phyloP scores from a whole-genome alignment of 2,797 vertebrate genomes.

The Brachyalestes nurse region DNA sequence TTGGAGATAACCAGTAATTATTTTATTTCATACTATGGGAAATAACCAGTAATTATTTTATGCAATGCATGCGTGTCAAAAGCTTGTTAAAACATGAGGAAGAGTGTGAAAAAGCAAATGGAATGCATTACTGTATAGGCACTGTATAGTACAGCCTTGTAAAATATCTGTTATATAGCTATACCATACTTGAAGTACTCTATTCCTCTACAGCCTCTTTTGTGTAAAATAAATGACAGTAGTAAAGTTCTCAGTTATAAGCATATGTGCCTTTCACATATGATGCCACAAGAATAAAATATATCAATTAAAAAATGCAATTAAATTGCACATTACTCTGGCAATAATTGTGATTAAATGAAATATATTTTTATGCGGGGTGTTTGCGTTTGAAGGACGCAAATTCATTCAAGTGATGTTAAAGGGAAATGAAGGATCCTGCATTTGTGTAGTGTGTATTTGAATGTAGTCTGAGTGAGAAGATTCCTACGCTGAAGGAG shows the following conservation, averaged over 20 bases:
- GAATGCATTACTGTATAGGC: not conserved
- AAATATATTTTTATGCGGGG: no score
- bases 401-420: not conserved
- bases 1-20: constrained; percentile 25
- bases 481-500: constrained; percentile 57
- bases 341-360: no score
- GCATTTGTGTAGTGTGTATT: constrained; percentile 11
- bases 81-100: not conserved
- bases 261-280: not conserved
- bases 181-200: not conserved
- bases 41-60: constrained; percentile 24
- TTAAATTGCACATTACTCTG: no score
- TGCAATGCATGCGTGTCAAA: constrained; percentile 3
- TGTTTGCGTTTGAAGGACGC: no score
- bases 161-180: not conserved
- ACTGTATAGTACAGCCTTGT: not conserved
- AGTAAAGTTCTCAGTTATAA: not conserved
- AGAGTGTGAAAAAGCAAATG: not conserved
- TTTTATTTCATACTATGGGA: not conserved
- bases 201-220: not conserved
- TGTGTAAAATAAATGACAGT: not conserved
- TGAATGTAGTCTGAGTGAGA: constrained; percentile 47
- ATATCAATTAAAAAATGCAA: no score
- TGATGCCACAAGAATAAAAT: not conserved
- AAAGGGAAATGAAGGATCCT: not conserved